Base-by-base conservation (phyloP, 2,797 vertebrate species). In the Euthynnus affinis region DNA sequence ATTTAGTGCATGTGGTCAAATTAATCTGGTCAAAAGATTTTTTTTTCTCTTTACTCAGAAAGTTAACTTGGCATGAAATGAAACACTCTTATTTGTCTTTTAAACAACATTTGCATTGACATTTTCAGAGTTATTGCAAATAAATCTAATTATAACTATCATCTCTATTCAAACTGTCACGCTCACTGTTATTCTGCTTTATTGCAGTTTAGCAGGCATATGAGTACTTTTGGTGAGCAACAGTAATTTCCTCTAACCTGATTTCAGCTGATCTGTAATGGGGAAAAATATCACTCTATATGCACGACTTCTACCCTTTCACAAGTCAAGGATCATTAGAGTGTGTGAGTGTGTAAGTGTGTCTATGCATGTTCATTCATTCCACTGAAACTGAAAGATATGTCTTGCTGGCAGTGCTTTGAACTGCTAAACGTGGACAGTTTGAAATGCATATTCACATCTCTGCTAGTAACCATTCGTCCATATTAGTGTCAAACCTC, bases 391-490 rank as follows among this genome's bases (percentile, higher is more conserved):
- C 23, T 2, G 10, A 67, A 59, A 69, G 53, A 68, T 80, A 53
- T 27, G 27, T 68, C 55, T 76, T 5, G 17, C 37, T 67, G 73
- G 68, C 81, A 15, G 48, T 25, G 40, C 75, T 82, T 87, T 80
- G 34, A 86, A 71, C 57, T 32, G 59, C 56, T 81, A 72, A 81
- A 78, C 69, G n/a, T 58, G 64, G 63, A 65, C 53, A 69, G 67
- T 76, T 87, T 78, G 66, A 82, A 85, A 81, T 80, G 77, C 32
- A 65, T 82, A 75, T 85, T 62, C 20, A 8, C 57, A 64, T 79
- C 53, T 12, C 5, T 58, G 37, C 10, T 65, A 17, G 49, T 59
- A 72, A 49, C 63, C 51, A 82, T 91, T 69, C 8, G 9, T 86
- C 46, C 20, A 52, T 4, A 69, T 86, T 78, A 64, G 29, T 60